A percentile compares a stretch with the other conserved stretches of the same genome.
Evolutionary conservation across 1,140 invertebrate genomes (phyloP).

Genomic region (Trinorchestia longiramus): DNA sequence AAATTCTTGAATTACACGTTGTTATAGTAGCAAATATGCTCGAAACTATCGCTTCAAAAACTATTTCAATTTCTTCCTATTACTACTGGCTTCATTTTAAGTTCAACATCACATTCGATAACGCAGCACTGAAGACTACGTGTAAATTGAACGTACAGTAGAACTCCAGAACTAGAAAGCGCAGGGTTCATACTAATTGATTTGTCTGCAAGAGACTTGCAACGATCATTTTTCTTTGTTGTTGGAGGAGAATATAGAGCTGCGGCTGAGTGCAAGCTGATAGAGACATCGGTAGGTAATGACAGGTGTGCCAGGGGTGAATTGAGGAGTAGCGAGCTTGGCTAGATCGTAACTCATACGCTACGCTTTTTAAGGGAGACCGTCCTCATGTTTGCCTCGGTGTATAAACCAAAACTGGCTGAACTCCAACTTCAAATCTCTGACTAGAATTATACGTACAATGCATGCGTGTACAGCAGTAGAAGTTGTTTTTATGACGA

Average conservation of each 20-base stretch:
- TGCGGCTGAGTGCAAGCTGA: constrained; percentile 15
- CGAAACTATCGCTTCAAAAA: not conserved
- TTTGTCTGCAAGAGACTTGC: not conserved
- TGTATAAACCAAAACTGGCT: not conserved
- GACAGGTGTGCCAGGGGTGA: constrained; percentile 9
- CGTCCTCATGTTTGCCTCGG: constrained; percentile 10
- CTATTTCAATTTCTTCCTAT: not conserved
- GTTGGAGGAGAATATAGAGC: not conserved
- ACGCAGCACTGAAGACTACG: not conserved
- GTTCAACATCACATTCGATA: not conserved
- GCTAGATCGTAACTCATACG: not conserved
- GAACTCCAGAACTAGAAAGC: not conserved
- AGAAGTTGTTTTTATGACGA: not conserved
- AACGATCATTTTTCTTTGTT: constrained; percentile 17
- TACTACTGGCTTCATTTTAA: not conserved
- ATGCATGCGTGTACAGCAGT: not conserved
- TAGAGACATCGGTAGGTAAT: constrained; percentile 30
- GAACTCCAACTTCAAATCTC: not conserved
- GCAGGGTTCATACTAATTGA: not conserved
- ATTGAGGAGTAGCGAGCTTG: constrained; percentile 45
- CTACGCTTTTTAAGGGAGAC: constrained; percentile 20
- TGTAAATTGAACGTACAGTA: not conserved
- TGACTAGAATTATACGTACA: not conserved
- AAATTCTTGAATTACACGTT: too few relatives aligned
- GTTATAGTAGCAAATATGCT: too few relatives aligned